Conservation (phyloP, 2,797 vertebrate species). For the Gallirallus australis region DNA sequence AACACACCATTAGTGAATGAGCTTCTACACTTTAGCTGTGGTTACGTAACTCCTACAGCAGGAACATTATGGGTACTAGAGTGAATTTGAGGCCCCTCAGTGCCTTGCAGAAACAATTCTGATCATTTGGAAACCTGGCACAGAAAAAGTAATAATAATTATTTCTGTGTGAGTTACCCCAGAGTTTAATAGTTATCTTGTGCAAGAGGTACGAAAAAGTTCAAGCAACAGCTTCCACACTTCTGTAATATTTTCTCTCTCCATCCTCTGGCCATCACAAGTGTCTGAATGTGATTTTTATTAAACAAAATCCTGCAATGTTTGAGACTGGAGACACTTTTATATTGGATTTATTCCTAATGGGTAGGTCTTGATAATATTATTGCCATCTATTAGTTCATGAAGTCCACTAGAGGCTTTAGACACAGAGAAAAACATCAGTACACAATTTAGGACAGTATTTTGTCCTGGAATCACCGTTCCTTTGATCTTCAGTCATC, state of each 20-base stretch:
- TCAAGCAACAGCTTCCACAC: constrained; percentile 5
- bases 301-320: constrained; percentile 17
- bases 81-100: background rate
- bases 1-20: background rate
- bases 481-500: background rate
- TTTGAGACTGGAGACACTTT: constrained; percentile 22
- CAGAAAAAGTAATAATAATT: background rate
- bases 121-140: background rate
- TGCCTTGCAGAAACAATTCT: background rate
- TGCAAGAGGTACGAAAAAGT: background rate
- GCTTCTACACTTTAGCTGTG: background rate
- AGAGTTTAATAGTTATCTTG: background rate
- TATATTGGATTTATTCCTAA: constrained; percentile 33
- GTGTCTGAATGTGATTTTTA: constrained; percentile 14
- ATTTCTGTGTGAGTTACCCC: background rate
- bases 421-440: background rate
- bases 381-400: constrained; percentile 37
- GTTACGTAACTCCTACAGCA: background rate
- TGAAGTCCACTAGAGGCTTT: background rate
- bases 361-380: background rate
- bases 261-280: background rate
- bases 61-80: background rate
- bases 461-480: background rate
- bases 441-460: background rate
- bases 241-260: background rate